phyloP scores from a whole-genome alignment of 2,113 vertebrate species.

The human region GRCh38 chr15:77612501-77613000 shows the following conservation, averaged over 20 bases:
- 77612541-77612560: neutral
- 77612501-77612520: neutral
- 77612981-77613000: conserved; percentile 42
- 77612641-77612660: neutral
- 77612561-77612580: neutral
- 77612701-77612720: neutral
- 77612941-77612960: neutral
- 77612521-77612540: neutral
- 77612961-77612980: neutral
- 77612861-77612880: neutral
- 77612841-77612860: neutral
- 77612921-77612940: neutral
- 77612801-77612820: neutral
- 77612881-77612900: neutral
- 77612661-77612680: neutral
- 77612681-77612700: neutral
- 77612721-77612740: no score
- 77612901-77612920: neutral
- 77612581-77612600: neutral
- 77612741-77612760: no score
- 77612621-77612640: neutral
- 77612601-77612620: neutral
- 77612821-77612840: neutral
- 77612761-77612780: no score
- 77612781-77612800: neutral